Evolutionary conservation across 2,113 vertebrate species (phyloP).

Genomic region (Strix uralensis): DNA sequence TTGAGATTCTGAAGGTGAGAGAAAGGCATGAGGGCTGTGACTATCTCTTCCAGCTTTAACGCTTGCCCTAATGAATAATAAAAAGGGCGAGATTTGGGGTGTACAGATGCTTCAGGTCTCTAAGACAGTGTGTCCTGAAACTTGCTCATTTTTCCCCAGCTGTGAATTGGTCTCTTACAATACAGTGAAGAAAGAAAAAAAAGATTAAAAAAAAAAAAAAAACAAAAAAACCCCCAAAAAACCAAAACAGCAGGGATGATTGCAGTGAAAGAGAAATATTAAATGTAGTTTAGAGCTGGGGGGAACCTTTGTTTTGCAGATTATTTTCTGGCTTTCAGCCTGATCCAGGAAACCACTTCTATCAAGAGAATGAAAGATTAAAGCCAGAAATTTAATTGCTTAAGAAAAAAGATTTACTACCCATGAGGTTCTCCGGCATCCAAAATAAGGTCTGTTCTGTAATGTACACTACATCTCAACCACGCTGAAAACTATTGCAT

Average conservation of each 20-base stretch:
- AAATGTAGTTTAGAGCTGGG: constrained; percentile 35
- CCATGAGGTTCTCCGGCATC: constrained; percentile 2
- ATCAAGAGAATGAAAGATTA: constrained; percentile 47
- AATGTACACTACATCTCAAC: not conserved
- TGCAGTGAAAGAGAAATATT: constrained; percentile 12
- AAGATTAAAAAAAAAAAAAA: not conserved
- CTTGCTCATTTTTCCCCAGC: not conserved
- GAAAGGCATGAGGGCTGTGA: not conserved
- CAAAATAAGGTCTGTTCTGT: constrained; percentile 34
- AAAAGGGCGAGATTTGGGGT: not conserved
- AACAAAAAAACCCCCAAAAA: not conserved
- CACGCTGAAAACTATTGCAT: not conserved
- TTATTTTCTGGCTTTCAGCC: constrained; percentile 50
- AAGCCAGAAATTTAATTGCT: constrained; percentile 46
- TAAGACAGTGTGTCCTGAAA: not conserved
- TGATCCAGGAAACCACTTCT: constrained; percentile 63
- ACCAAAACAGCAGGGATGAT: not conserved
- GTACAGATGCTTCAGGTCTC: not conserved
- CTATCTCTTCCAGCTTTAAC: not conserved
- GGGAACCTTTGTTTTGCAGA: constrained; percentile 43
- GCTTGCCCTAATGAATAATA: not conserved
- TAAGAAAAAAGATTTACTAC: constrained; percentile 50
- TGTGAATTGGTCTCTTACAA: not conserved
- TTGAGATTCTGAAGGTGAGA: not conserved
- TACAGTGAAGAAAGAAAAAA: not conserved